Base-by-base conservation (phyloP, 2,888 invertebrate species). In the Polyploca ridens region DNA sequence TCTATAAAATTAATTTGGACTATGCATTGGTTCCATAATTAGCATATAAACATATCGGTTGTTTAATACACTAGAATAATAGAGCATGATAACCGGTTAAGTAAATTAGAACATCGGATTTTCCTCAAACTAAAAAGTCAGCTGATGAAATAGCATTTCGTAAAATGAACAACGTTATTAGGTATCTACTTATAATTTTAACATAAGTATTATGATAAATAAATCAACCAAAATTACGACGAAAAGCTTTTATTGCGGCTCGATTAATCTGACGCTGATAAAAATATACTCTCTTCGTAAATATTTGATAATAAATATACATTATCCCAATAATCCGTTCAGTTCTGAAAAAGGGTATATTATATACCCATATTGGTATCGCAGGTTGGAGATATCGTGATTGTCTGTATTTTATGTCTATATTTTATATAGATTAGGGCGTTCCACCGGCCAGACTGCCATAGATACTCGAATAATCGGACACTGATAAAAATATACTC, bases 181-280 rank as follows among this genome's bases (percentile, higher is more conserved):
- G 46, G 14, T 54, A 49, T 0, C 16, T 49, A 54, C 54, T 19
- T 8, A 19, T 54, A 10, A 46, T 46, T n/a, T 10, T n/a, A 0
- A 1, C 6, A 7, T 6, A 5, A 10, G n/a, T 46, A n/a, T 10
- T 46, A 46, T 58, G 62, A 63, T 59, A 64, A 46, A 61, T 33
- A 35, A 65, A 71, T 70, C 68, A 58, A 38, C 63, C 63, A 64
- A 63, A 70, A 65, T 49, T 69, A 76, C 68, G 71, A 75, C 73
- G 65, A 75, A 76, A 80, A 75, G 81, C 81, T 82, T 81, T 81
- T 76, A 80, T 41, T 65, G 41, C 58, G 19, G 41, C 44, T 57
- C 33, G 68, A 77, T 76, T 72, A 71, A 64, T 46, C 46, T 46
- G 46, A 1, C 0, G 14, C 44, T 44, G 64, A 72, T 19, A 54